These are phyloP conservation scores for Cordilura impudica DNA, from an alignment of 2,888 invertebrate genomes.

Conservation along the genomic window DNA sequence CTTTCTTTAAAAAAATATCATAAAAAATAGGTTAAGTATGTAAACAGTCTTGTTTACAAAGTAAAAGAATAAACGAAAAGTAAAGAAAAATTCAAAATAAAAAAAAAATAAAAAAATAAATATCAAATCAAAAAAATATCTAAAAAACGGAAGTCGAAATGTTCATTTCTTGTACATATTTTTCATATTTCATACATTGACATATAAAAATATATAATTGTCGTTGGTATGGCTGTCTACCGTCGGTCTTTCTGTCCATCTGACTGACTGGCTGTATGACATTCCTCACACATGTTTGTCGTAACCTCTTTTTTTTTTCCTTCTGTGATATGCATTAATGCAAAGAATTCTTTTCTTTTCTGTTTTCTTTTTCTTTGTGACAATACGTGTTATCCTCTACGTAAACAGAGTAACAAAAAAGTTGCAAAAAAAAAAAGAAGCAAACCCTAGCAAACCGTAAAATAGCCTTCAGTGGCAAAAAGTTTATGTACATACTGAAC, in stretches of 20 bases:
- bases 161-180: conserved; percentile 4
- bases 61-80: conserved; percentile 13
- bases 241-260: conserved; percentile 11
- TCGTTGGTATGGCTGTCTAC: not conserved
- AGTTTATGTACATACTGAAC: not conserved
- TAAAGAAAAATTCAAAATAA: not conserved
- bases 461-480: conserved; percentile 19
- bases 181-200: conserved; percentile 19
- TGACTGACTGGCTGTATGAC: conserved; percentile 5
- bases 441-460: not conserved
- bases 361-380: conserved; percentile 10
- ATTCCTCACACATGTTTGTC: not conserved
- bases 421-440: not conserved
- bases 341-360: not conserved
- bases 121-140: conserved; percentile 7
- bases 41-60: conserved; percentile 44
- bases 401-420: not conserved
- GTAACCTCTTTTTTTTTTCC: conserved; percentile 12
- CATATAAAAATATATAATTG: not conserved
- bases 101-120: conserved; percentile 1
- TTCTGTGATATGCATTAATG: not conserved
- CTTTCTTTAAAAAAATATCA: conserved; percentile 13
- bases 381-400: conserved; percentile 38
- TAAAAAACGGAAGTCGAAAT: conserved; percentile 36
- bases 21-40: conserved; percentile 54